Conservation (phyloP, 2,888 invertebrate species). For the Atethmia centrago region DNA sequence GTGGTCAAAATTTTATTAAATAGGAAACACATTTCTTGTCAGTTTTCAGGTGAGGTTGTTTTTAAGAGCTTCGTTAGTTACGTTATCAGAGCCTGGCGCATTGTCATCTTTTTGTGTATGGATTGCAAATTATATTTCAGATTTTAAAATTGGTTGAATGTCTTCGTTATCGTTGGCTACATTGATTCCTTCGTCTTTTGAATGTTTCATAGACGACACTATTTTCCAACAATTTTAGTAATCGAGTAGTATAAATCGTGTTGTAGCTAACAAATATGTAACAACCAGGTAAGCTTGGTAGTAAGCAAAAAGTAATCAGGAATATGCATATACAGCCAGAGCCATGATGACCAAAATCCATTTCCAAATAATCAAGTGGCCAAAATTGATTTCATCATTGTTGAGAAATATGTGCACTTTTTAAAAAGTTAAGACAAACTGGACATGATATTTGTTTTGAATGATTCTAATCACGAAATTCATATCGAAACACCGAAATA, state of each 20-base stretch:
- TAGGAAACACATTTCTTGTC: too few relatives aligned
- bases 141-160: too few relatives aligned
- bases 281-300: background rate
- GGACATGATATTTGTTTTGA: background rate
- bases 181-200: too few relatives aligned
- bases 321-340: background rate
- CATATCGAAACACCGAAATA: constrained; percentile 9
- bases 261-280: background rate
- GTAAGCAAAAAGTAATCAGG: background rate
- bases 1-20: too few relatives aligned
- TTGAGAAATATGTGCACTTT: constrained; percentile 16
- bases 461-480: constrained; percentile 4
- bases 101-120: too few relatives aligned
- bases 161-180: too few relatives aligned
- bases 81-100: too few relatives aligned
- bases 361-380: background rate
- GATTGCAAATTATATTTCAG: too few relatives aligned
- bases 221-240: constrained; percentile 24
- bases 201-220: constrained; percentile 37
- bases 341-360: background rate
- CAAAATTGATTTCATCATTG: background rate
- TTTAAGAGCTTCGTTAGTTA: too few relatives aligned
- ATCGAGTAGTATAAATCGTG: constrained; percentile 11
- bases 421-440: constrained; percentile 23
- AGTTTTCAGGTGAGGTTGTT: too few relatives aligned